phyloP scores from a whole-genome alignment of 2,113 vertebrate species.

The Bos javanicus region DNA sequence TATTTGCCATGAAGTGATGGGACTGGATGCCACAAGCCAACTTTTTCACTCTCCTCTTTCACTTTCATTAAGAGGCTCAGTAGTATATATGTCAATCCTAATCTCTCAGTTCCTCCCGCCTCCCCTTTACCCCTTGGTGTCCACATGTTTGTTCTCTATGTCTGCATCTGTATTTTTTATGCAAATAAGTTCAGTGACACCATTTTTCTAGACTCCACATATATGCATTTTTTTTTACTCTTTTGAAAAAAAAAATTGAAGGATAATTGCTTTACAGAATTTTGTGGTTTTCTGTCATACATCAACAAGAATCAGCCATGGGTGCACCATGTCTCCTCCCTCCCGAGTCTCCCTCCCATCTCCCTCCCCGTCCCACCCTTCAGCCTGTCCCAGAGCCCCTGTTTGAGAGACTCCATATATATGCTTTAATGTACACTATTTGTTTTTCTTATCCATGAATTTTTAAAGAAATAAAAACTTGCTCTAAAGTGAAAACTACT shows the following conservation, averaged over 20 bases:
- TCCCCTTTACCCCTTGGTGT: not conserved
- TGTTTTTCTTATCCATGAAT: not conserved
- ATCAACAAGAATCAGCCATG: not conserved
- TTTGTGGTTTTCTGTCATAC: not conserved
- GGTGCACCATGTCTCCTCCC: not conserved
- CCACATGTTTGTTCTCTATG: not conserved
- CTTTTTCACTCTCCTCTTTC: too few species aligned
- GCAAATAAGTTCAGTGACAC: not conserved
- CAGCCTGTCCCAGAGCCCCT: not conserved
- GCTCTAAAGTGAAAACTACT: not conserved
- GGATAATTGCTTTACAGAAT: not conserved
- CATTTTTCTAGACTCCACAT: not conserved
- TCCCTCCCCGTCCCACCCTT: not conserved
- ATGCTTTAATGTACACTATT: not conserved
- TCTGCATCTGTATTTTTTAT: not conserved
- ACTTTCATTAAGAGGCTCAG: not conserved
- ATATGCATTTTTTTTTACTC: not conserved
- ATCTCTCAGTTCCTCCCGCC: not conserved
- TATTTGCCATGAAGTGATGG: too few species aligned
- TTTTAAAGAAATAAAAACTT: conserved; percentile 24
- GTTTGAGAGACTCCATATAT: not conserved
- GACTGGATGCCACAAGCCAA: too few species aligned
- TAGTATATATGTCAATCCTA: not conserved
- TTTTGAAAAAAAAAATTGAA: not conserved
- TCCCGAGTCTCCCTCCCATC: not conserved